Base-by-base conservation (phyloP, 2,113 vertebrate species). In the Piprites chloris region DNA sequence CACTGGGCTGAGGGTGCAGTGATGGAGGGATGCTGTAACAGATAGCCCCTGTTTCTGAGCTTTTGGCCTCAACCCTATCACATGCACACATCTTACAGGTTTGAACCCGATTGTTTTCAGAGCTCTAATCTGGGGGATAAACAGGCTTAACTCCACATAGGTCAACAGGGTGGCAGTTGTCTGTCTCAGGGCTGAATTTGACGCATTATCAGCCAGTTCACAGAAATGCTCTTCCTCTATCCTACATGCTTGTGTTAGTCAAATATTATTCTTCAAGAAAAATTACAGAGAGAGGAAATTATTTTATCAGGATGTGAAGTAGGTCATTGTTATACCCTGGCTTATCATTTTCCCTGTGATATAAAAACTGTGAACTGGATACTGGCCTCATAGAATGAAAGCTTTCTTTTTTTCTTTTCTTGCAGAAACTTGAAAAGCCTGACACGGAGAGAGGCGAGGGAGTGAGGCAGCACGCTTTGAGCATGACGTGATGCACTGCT, bases 241-340 rank as follows among this genome's bases (percentile, higher is more conserved):
- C 91, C 91, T 83, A 72, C 53, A 19, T 14, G 47, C 55, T 94
- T 0, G 1, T 5, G 5, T 93, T 96, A 94, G 79, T 93, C 69
- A 94, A 97, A 94, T 95, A 91, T 93, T 95, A 71, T 94, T 91
- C 89, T 92, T 95, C 4, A 7, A 86, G 91, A 72, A 94, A 97
- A 97, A 93, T 91, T 89, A 73, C 68, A 90, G 85, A 80, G 37
- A 93, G 87, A 68, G 95, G 95, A 96, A 96, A 94, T 95, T 77
- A 90, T 97, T 95, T 97, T 93, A 96, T 95, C 96, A 67, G 53
- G 53, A 92, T 2, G 0, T 94, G 85, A 97, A 96, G 81, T 53
- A 90, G 91, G 79, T 94, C 95, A 96, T 95, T 97, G 93, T 96
- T 95, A n/a, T 71, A 92, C 71, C 33, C 87, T 49, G 37, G 35